Percentiles rank a stretch among this genome's conserved stretches.
These are phyloP conservation scores for Xenops minutus DNA, from an alignment of 2,797 vertebrate genomes.

Conservation along the genomic window DNA sequence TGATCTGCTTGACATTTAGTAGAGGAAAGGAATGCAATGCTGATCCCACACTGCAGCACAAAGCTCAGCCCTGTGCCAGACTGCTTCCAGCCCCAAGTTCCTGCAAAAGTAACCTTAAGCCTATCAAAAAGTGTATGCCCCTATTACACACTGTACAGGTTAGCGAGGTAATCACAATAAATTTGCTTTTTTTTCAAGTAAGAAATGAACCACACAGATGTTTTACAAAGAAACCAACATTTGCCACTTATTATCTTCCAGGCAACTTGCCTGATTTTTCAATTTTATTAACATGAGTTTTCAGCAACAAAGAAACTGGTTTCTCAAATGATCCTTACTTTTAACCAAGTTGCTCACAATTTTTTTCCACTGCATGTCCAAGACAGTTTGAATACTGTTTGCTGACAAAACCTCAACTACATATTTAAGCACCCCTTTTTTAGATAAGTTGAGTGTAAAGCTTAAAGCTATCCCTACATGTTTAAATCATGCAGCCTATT, in stretches of 20 bases:
- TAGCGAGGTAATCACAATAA: fast-evolving
- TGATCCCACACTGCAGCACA: not conserved
- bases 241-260: not conserved
- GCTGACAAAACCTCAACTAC: not conserved
- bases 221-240: not conserved
- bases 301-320: not conserved
- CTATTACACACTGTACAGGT: not conserved
- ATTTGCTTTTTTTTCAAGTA: not conserved
- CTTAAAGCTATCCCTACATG: not conserved
- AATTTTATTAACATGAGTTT: not conserved
- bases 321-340: not conserved
- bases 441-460: not conserved
- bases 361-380: not conserved
- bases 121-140: not conserved
- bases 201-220: not conserved
- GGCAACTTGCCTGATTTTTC: not conserved
- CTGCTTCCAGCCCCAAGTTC: not conserved
- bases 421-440: not conserved
- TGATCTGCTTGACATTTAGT: fast-evolving
- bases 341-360: not conserved
- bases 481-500: not conserved
- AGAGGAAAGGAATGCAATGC: not conserved
- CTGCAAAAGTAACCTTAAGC: not conserved
- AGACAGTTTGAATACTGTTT: not conserved
- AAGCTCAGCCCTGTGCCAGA: not conserved